Base-by-base conservation (phyloP, 1,140 invertebrate species). In the Achatina immaculata region DNA sequence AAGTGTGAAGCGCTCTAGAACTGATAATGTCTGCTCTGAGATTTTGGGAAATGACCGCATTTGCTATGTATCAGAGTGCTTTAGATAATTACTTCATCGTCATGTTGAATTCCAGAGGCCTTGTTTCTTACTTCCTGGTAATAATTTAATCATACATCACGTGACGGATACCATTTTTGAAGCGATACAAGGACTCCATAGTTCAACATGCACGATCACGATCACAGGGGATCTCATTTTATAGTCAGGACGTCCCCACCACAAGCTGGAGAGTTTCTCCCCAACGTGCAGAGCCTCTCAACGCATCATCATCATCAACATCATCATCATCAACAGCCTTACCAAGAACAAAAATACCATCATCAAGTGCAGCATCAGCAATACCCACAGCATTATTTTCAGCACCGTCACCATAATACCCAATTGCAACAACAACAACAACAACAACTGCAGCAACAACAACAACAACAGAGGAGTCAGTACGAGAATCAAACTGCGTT, bases 151-250 rank as follows among this genome's bases (percentile, higher is more conserved):
- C n/a, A n/a, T n/a, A n/a, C n/a, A n/a, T n/a, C n/a, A n/a, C n/a
- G n/a, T n/a, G n/a, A n/a, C n/a, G n/a, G n/a, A n/a, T n/a, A n/a
- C n/a, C n/a, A n/a, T n/a, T n/a, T n/a, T n/a, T n/a, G n/a, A n/a
- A n/a, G n/a, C n/a, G n/a, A n/a, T n/a, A n/a, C n/a, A n/a, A n/a
- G n/a, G n/a, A n/a, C n/a, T n/a, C n/a, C n/a, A n/a, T n/a, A n/a
- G n/a, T n/a, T n/a, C n/a, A n/a, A 45, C 68, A 73, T 73, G 71
- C 71, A 73, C 43, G 42, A 73, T 21, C 71, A 73, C 28, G 71
- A 73, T n/a, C 71, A 42, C 28, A 31, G 71, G 1, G 11, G 40
- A n/a, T n/a, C 43, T 45, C 16, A 34, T 19, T 43, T 73, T 51
- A 7, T 31, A 2, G 42, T 28, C 16, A 43, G 71, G 36, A 34